Percentiles rank a stretch among this genome's conserved stretches.
phyloP scores from a whole-genome alignment of 1,140 invertebrate species.

The Scaptomyza hsui region DNA sequence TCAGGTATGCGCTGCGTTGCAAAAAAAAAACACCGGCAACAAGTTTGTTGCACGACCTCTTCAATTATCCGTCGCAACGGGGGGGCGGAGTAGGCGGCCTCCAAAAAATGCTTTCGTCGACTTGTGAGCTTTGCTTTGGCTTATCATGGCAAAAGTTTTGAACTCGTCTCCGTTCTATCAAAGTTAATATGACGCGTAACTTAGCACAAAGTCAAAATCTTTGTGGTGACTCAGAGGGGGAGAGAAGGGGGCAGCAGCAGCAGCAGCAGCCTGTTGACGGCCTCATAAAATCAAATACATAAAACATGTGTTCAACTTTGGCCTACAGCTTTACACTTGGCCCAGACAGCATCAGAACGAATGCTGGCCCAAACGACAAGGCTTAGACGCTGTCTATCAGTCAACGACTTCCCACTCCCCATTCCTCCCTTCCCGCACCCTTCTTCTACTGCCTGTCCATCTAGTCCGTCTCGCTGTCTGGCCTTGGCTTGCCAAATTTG shows the following conservation, averaged over 20 bases:
- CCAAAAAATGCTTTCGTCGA: constrained; percentile 11
- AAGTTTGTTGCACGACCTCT: constrained; percentile 15
- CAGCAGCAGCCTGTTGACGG: constrained; percentile 34
- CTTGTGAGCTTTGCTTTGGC: constrained; percentile 1
- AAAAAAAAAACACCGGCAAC: constrained; percentile 8
- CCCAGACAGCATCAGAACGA: constrained; percentile 30
- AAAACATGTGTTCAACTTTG: constrained; percentile 49
- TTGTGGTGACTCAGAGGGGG: not conserved
- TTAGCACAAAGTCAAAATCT: constrained; percentile 30
- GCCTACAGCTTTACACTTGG: constrained; percentile 49
- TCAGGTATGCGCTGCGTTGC: constrained; percentile 6
- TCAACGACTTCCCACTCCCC: not conserved
- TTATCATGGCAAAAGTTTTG: constrained; percentile 30
- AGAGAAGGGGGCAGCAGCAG: not conserved
- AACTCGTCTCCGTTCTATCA: constrained; percentile 12
- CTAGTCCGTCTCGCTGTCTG: constrained; percentile 27
- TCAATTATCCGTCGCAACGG: constrained; percentile 13
- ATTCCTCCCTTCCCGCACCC: not conserved
- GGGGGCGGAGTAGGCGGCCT: not conserved
- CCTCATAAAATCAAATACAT: constrained; percentile 47
- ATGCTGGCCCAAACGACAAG: constrained; percentile 17
- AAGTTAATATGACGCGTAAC: constrained; percentile 22
- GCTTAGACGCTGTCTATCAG: constrained; percentile 27
- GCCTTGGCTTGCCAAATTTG: constrained; percentile 59
- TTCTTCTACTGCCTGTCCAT: not conserved